Evolutionary conservation across 1,140 invertebrate species (phyloP).

Genomic region (Ganaspis sp.): DNA sequence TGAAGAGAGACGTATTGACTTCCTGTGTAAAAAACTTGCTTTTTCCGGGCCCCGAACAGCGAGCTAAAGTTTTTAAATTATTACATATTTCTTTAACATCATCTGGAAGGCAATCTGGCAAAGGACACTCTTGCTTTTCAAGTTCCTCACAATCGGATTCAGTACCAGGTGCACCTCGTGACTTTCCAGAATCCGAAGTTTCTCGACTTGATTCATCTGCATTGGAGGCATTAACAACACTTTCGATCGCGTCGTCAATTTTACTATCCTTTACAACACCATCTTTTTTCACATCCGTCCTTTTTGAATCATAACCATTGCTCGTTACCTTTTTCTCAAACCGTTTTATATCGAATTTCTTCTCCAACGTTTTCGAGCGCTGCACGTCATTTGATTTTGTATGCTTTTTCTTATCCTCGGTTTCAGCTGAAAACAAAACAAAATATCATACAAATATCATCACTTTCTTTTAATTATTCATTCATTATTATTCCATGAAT

Average conservation of each 20-base stretch:
- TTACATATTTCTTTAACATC: conserved; percentile 78
- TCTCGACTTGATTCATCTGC: conserved; percentile 73
- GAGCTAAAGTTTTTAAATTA: conserved; percentile 75
- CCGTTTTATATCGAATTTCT: conserved; percentile 70
- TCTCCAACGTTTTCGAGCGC: conserved; percentile 53
- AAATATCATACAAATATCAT: not conserved
- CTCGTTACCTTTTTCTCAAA: conserved; percentile 63
- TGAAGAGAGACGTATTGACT: conserved; percentile 80
- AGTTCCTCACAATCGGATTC: conserved; percentile 70
- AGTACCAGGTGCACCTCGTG: conserved; percentile 59
- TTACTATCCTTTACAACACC: conserved; percentile 63
- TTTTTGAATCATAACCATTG: conserved; percentile 68
- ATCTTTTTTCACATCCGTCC: conserved; percentile 61
- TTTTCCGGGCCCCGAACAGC: conserved; percentile 79
- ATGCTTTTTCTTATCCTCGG: conserved; percentile 69
- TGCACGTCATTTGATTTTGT: conserved; percentile 52
- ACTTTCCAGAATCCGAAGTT: conserved; percentile 70
- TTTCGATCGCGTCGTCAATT: conserved; percentile 77
- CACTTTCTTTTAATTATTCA: too few species aligned
- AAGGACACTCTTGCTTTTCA: conserved; percentile 73
- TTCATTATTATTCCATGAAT: too few species aligned
- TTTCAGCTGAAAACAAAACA: conserved; percentile 59
- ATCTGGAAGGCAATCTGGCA: conserved; percentile 79
- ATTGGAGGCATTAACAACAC: conserved; percentile 76
- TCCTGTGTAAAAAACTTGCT: conserved; percentile 80